Conservation (phyloP, 2,888 invertebrate genomes). For the Eupelmus urozonus region DNA sequence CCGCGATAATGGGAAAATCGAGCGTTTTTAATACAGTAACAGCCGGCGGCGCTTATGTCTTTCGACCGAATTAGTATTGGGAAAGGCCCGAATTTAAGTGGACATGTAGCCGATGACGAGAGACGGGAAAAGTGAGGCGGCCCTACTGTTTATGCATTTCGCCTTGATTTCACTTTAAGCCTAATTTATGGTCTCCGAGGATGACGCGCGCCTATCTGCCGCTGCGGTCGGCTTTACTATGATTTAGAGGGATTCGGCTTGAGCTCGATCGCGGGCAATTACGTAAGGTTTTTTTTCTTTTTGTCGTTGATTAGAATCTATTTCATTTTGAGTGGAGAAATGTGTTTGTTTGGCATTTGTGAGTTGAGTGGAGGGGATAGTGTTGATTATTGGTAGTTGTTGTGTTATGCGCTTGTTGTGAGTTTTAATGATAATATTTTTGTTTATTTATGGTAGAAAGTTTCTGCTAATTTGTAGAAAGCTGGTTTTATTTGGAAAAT, state of each 20-base stretch:
- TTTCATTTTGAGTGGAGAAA: background rate
- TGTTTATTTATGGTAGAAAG: too few relatives aligned
- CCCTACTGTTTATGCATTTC: slow-evolving; percentile 42
- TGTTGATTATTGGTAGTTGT: too few relatives aligned
- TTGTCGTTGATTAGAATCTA: slow-evolving; percentile 12
- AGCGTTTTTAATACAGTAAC: background rate
- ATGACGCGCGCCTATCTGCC: slow-evolving; percentile 3
- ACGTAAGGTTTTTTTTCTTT: background rate
- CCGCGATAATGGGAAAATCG: background rate
- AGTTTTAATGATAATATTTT: too few relatives aligned
- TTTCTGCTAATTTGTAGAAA: too few relatives aligned
- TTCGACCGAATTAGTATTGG: too few relatives aligned
- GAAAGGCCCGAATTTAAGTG: too few relatives aligned
- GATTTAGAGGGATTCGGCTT: background rate
- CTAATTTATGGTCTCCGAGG: slow-evolving; percentile 45
- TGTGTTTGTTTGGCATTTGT: too few relatives aligned
- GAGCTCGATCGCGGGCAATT: background rate
- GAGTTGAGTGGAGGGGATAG: too few relatives aligned
- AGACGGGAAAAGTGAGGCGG: slow-evolving; percentile 27
- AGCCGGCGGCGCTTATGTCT: too few relatives aligned
- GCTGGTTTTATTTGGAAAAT: too few relatives aligned
- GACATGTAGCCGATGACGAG: slow-evolving; percentile 30
- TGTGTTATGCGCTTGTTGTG: too few relatives aligned
- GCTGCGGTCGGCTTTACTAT: background rate
- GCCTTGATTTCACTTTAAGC: slow-evolving; percentile 49